Conservation (phyloP, 2,797 vertebrate species). For the Bradypodion ventrale region DNA sequence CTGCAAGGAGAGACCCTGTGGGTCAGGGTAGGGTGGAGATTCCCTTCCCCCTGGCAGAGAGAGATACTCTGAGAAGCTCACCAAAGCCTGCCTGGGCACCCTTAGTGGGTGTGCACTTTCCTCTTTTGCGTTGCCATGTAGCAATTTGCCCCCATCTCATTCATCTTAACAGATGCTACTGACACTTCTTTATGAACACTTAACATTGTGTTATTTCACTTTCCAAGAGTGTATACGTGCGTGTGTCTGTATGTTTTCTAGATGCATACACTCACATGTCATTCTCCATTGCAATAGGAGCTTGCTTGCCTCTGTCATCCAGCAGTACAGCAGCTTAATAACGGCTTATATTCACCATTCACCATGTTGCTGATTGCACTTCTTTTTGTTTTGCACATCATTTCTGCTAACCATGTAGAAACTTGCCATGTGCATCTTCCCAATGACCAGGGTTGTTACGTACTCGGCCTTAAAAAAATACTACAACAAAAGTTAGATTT, state of each 20-base stretch:
- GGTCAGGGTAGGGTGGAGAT: constrained; percentile 33
- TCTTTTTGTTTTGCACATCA: constrained; percentile 6
- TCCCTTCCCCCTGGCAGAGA: constrained; percentile 12
- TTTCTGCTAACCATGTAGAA: constrained; percentile 6
- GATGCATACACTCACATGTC: neutral
- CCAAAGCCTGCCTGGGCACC: constrained; percentile 35
- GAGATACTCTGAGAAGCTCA: constrained; percentile 33
- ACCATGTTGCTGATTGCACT: constrained; percentile 1
- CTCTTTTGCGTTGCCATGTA: constrained; percentile 29
- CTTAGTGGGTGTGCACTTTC: constrained; percentile 22
- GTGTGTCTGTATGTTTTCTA: neutral
- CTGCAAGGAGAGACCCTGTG: constrained; percentile 25
- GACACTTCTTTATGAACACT: neutral
- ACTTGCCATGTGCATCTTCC: constrained; percentile 17
- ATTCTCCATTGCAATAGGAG: neutral
- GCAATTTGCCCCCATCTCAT: constrained; percentile 9
- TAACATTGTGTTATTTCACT: neutral
- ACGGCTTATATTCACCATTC: neutral
- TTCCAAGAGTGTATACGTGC: neutral
- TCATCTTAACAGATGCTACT: neutral
- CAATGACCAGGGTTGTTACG: constrained; percentile 32
- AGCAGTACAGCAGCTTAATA: neutral
- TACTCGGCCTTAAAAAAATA: constrained; percentile 16
- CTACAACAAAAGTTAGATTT: neutral
- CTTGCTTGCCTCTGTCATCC: neutral